phyloP scores from a whole-genome alignment of 2,888 invertebrate genomes.

The Aleiodes testaceus region DNA sequence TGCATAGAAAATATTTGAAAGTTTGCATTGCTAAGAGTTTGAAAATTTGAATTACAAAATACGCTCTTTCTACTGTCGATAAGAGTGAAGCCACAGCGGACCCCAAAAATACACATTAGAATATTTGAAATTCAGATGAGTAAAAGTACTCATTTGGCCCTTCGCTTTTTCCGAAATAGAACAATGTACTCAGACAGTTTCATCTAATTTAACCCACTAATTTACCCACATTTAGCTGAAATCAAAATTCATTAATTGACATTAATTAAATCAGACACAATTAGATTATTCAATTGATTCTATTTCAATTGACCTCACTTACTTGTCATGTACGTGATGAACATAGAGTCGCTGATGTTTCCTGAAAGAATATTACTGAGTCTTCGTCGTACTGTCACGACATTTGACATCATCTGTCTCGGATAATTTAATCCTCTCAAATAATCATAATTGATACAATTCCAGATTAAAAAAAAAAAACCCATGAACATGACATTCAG shows the following conservation, averaged over 20 bases:
- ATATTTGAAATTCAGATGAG: constrained; percentile 70
- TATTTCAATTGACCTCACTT: constrained; percentile 56
- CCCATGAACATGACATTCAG: constrained; percentile 18
- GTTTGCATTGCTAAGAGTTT: constrained; percentile 31
- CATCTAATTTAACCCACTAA: too few relatives aligned
- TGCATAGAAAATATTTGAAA: constrained; percentile 45
- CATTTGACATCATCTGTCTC: constrained; percentile 46
- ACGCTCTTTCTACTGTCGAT: constrained; percentile 55
- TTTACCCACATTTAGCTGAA: too few relatives aligned
- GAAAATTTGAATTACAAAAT: constrained; percentile 69
- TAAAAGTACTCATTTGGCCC: constrained; percentile 9
- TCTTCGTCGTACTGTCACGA: constrained; percentile 58
- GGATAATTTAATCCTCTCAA: constrained; percentile 19
- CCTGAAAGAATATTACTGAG: constrained; percentile 70
- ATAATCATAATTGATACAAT: not conserved
- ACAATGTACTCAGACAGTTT: not conserved
- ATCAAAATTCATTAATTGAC: not conserved
- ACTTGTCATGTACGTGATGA: constrained; percentile 73
- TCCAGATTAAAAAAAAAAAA: not conserved
- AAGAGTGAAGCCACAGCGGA: constrained; percentile 54
- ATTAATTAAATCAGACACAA: not conserved
- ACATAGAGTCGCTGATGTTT: constrained; percentile 71
- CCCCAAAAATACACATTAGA: constrained; percentile 70
- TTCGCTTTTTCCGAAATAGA: constrained; percentile 8
- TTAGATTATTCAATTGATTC: constrained; percentile 2